These are phyloP conservation scores for Hyposmocoma kahamanoa DNA, from an alignment of 1,140 invertebrate genomes.

Conservation along the genomic window DNA sequence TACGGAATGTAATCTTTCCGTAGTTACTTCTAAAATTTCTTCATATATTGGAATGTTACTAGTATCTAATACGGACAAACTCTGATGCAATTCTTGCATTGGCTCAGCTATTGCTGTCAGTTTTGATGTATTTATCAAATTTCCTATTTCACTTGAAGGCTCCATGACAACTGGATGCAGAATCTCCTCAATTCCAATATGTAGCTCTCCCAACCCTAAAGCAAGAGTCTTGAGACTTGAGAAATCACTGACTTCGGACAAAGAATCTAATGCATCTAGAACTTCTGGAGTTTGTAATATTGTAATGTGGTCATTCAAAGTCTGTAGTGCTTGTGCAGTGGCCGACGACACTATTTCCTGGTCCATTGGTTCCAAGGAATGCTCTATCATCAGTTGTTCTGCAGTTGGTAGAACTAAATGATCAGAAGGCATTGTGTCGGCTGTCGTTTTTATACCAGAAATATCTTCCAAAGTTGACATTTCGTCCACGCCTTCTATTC, in stretches of 20 bases:
- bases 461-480: conserved; percentile 75
- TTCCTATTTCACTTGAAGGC: conserved; percentile 26
- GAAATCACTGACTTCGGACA: conserved; percentile 46
- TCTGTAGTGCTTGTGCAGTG: conserved; percentile 31
- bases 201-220: conserved; percentile 44
- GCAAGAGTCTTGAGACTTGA: conserved; percentile 46
- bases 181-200: conserved; percentile 52
- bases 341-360: conserved; percentile 21
- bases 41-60: conserved; percentile 49
- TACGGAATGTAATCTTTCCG: conserved; percentile 40
- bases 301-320: conserved; percentile 45
- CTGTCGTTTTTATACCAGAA: conserved; percentile 73
- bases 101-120: conserved; percentile 58
- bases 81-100: conserved; percentile 54
- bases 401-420: conserved; percentile 28
- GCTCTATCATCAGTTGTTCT: conserved; percentile 25
- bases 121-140: conserved; percentile 27
- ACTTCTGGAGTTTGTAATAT: conserved; percentile 46
- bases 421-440: conserved; percentile 50
- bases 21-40: conserved; percentile 38
- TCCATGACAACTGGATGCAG: conserved; percentile 45
- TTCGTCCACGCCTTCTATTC: conserved; percentile 58
- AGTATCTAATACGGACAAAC: conserved; percentile 44
- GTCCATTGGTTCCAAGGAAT: conserved; percentile 21
- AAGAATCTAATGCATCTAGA: conserved; percentile 39